These are phyloP conservation scores for Perizoma affinitatum DNA, from an alignment of 2,888 invertebrate genomes.

Conservation along the genomic window DNA sequence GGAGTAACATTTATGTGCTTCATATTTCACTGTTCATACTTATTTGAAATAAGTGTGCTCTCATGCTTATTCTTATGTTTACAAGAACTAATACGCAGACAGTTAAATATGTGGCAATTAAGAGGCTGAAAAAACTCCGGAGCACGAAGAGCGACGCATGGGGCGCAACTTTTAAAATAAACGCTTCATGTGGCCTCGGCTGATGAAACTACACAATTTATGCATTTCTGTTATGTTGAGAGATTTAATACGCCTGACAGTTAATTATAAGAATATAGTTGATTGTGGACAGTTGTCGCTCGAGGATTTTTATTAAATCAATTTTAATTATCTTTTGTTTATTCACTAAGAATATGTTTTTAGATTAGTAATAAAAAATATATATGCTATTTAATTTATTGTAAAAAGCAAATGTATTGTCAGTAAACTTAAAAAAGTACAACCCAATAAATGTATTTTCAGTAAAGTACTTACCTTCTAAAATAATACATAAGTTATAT, in stretches of 20 bases:
- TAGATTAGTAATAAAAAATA: no score
- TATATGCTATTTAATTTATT: no score
- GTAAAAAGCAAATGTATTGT: no score
- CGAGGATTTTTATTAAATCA: not conserved
- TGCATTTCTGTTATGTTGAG: slow-evolving; percentile 12
- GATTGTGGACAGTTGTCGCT: not conserved
- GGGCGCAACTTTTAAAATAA: slow-evolving; percentile 65
- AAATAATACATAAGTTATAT: no score
- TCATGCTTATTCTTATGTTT: slow-evolving; percentile 10
- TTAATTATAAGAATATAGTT: slow-evolving; percentile 1
- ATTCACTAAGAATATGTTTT: not conserved
- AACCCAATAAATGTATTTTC: no score
- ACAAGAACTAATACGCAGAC: slow-evolving; percentile 25
- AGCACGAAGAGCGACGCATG: slow-evolving; percentile 70
- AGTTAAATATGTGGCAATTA: slow-evolving; percentile 70
- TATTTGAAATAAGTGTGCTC: not conserved
- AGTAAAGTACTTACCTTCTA: no score
- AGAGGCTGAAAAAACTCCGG: slow-evolving; percentile 64
- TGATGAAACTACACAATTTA: slow-evolving; percentile 13
- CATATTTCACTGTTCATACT: slow-evolving; percentile 9
- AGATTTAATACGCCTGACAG: slow-evolving; percentile 19
- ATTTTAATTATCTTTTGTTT: not conserved
- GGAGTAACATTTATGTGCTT: not conserved
- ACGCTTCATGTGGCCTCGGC: slow-evolving; percentile 22
- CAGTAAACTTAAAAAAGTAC: no score